phyloP scores from a whole-genome alignment of 2,888 invertebrate species.

The Agrenia bidenticulata region DNA sequence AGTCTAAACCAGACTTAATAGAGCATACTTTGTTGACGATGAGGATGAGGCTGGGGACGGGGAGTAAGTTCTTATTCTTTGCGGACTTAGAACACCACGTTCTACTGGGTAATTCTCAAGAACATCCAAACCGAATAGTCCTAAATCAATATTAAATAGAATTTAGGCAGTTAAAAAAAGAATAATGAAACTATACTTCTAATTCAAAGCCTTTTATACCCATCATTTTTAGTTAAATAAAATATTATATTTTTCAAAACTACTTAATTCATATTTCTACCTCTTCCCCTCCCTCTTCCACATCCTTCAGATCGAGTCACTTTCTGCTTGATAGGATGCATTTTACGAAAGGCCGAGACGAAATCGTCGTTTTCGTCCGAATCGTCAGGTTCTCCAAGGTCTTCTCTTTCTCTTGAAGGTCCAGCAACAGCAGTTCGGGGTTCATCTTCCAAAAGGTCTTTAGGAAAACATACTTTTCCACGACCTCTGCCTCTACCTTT shows the following conservation, averaged over 20 bases:
- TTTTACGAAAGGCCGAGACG: conserved; percentile 28
- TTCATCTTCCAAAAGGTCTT: too few relatives aligned
- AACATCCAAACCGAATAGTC: too few relatives aligned
- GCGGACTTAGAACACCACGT: too few relatives aligned
- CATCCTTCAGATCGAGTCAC: not conserved
- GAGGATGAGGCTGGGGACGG: too few relatives aligned
- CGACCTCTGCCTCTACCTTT: conserved; percentile 2
- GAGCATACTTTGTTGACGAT: too few relatives aligned
- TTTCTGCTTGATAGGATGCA: conserved; percentile 5
- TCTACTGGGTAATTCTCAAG: too few relatives aligned
- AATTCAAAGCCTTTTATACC: too few relatives aligned
- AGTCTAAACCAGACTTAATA: too few relatives aligned
- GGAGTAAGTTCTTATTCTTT: too few relatives aligned
- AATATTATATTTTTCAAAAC: conserved; percentile 1
- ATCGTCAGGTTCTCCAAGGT: not conserved
- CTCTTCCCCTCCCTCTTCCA: conserved; percentile 9
- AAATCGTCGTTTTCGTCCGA: conserved; percentile 35
- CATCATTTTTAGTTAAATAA: not conserved
- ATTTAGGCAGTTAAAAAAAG: too few relatives aligned
- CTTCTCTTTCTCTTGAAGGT: conserved; percentile 1
- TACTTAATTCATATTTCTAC: conserved; percentile 7
- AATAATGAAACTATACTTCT: too few relatives aligned
- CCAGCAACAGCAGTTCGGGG: not conserved
- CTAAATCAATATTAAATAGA: too few relatives aligned
- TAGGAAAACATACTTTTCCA: not conserved